A percentile compares a stretch with the other conserved stretches of the same genome.
These are phyloP conservation scores for Alfaro cultratus DNA, from an alignment of 2,797 vertebrate genomes.

Conservation along the genomic window DNA sequence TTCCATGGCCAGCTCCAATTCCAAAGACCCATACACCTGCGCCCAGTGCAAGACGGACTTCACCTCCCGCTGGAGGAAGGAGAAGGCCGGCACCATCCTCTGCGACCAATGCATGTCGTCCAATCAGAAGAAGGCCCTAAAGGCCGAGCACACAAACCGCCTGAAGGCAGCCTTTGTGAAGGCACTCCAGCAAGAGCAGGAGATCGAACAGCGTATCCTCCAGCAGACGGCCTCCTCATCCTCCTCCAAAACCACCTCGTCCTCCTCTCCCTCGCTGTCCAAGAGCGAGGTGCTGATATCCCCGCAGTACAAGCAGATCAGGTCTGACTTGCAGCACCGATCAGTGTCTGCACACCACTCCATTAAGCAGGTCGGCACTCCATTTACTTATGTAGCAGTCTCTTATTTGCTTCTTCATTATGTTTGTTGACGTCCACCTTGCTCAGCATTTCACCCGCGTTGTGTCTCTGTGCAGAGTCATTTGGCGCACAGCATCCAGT, in stretches of 20 bases:
- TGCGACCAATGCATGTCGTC: constrained; percentile 98
- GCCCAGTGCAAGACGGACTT: constrained; percentile 98
- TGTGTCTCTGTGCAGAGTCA: constrained; percentile 81
- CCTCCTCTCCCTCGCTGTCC: constrained; percentile 72
- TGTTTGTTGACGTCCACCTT: background rate
- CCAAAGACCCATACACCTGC: constrained; percentile 93
- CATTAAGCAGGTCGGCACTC: constrained; percentile 88
- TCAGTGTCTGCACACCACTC: constrained; percentile 85
- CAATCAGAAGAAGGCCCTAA: constrained; percentile 95
- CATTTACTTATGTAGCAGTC: background rate
- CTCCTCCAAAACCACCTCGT: constrained; percentile 70
- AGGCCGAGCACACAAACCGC: constrained; percentile 95
- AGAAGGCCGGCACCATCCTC: constrained; percentile 91
- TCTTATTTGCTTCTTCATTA: background rate
- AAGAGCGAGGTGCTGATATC: constrained; percentile 80
- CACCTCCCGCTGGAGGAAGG: constrained; percentile 97
- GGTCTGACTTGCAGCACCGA: constrained; percentile 80
- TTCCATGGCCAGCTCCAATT: constrained; percentile 66
- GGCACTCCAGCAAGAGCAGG: constrained; percentile 98
- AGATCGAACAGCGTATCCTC: constrained; percentile 96
- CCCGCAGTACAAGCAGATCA: constrained; percentile 81
- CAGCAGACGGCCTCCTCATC: constrained; percentile 84
- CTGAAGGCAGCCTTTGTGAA: constrained; percentile 98
- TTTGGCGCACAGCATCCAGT: constrained; percentile 85
- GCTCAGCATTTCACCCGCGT: background rate